Percentiles rank a stretch among this genome's conserved stretches.
phyloP scores from a whole-genome alignment of 1,140 invertebrate species.

The Coptotermes formosanus region DNA sequence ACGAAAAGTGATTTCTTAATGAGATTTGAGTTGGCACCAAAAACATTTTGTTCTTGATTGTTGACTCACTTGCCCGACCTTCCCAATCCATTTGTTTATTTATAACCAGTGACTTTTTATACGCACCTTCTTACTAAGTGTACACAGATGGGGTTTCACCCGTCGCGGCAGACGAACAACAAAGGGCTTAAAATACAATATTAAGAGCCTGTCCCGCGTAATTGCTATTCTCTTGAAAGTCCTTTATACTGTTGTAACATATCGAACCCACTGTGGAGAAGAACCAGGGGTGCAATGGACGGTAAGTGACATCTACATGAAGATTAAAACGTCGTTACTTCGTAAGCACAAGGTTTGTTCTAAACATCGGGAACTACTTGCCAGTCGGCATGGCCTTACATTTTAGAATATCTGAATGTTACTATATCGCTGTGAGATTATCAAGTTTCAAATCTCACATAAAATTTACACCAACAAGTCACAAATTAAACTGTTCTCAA shows the following conservation, averaged over 20 bases:
- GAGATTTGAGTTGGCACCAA: not conserved
- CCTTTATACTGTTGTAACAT: not conserved
- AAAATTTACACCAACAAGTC: no score
- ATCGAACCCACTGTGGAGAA: no score
- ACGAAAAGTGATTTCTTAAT: slow-evolving; percentile 6
- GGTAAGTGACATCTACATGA: no score
- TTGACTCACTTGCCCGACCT: not conserved
- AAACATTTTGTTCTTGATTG: not conserved
- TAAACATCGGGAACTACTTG: no score
- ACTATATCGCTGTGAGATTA: no score
- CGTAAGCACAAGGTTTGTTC: no score
- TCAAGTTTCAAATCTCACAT: no score
- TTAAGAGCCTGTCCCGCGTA: not conserved
- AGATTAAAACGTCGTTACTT: no score
- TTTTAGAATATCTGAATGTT: no score
- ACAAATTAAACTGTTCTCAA: no score
- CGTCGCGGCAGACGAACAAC: not conserved
- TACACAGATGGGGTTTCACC: not conserved
- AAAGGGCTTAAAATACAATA: not conserved
- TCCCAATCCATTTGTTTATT: not conserved
- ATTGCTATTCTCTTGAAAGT: not conserved
- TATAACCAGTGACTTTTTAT: slow-evolving; percentile 1
- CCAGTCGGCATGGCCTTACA: no score
- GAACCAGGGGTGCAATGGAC: no score
- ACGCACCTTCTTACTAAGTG: not conserved